phyloP scores from a whole-genome alignment of 2,113 vertebrate genomes.

The Indicator maculatus region DNA sequence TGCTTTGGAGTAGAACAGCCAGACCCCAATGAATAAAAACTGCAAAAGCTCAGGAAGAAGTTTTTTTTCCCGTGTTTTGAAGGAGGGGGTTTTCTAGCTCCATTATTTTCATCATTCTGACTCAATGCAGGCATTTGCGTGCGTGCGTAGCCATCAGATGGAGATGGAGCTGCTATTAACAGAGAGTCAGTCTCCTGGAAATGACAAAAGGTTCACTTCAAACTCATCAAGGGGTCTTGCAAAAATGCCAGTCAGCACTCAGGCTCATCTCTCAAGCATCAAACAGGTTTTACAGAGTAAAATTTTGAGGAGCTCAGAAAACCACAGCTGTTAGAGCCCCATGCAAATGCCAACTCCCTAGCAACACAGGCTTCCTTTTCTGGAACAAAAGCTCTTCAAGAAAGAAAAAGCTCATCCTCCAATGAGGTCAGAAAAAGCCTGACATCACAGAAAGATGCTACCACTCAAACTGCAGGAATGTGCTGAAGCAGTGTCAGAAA shows the following conservation, averaged over 20 bases:
- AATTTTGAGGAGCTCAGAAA: not conserved
- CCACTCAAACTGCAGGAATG: not conserved
- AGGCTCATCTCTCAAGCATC: not conserved
- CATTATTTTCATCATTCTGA: not conserved
- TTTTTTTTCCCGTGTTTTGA: not conserved
- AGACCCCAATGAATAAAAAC: not conserved
- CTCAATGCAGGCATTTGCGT: not conserved
- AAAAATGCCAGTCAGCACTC: not conserved
- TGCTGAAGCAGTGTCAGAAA: not conserved
- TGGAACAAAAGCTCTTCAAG: constrained; percentile 17
- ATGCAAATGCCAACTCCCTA: not conserved
- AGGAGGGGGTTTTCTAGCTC: not conserved
- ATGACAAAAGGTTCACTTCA: constrained; percentile 2
- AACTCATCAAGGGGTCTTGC: not conserved
- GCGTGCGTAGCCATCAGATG: not conserved
- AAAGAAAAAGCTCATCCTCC: not conserved
- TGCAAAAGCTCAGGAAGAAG: not conserved
- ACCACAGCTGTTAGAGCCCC: not conserved
- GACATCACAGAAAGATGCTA: not conserved
- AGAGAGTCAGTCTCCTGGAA: not conserved
- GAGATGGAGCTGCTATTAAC: not conserved
- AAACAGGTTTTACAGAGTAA: not conserved
- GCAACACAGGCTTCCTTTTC: constrained; percentile 4
- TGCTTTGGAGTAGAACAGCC: not conserved
- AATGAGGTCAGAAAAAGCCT: not conserved